Evolutionary conservation across 2,888 invertebrate genomes (phyloP), one percentile per base, ranked within the genome.

Genomic region (Tupiocoris notatus): DNA sequence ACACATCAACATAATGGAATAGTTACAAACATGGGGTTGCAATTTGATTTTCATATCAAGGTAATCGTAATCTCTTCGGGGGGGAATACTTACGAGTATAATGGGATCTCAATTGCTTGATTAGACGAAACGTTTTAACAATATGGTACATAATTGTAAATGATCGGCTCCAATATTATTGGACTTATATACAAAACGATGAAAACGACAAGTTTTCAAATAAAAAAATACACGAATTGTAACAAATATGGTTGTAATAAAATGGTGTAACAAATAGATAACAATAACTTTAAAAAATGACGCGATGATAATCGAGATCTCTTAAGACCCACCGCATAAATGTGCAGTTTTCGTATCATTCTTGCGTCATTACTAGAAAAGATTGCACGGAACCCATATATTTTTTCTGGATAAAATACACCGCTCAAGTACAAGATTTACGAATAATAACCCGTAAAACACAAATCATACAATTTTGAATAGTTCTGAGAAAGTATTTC

Each of bases 1-100:
- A 77, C 77, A 78, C 78, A 78, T 78, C 77, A 78, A 78, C 78
- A 78, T 78, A 78, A 66, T 77, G 77, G n/a, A 78, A 78, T 75
- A 67, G 75, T 78, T 78, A 78, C 78, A 78, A 77, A 78, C 76
- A 64, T 78, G 62, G 20, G n/a, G 65, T 70, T 67, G 3, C 18
- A 70, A 39, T 39, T 39, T 39, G 39, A 66, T 57, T 64, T 64
- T 63, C 22, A 70, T 73, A 57, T 64, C 71, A 77, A 73, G 71
- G 23, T 62, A 66, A 17, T 24, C 61, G 25, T 76, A 57, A 25
- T 64, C 20, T 62, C 59, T 18, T 68, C 61, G 16, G 57, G 21
- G 59, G 59, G 58, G 61, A 76, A 76, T 18, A 59, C 18, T 70
- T 39, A 39, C 12, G 9, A 25, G 39, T 16, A 58, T 70, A 24